Percentiles rank a stretch among this genome's conserved stretches.
Evolutionary conservation across 1,140 invertebrate genomes (phyloP).

Genomic region (Campoletis sonorensis): DNA sequence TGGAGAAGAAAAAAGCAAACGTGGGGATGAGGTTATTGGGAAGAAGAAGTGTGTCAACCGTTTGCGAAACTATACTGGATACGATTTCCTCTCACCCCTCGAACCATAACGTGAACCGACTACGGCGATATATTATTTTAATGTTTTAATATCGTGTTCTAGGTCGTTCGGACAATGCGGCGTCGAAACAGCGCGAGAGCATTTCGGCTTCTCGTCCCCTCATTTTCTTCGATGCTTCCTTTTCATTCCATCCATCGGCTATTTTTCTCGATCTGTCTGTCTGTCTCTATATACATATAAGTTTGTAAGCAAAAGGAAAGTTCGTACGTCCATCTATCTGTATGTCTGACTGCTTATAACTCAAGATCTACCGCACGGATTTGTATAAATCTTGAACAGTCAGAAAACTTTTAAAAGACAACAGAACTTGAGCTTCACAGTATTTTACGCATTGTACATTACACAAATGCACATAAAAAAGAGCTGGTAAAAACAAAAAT

Average conservation of each 20-base stretch:
- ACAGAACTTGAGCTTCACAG: too few relatives aligned
- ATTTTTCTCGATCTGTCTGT: not conserved
- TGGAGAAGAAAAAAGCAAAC: constrained; percentile 35
- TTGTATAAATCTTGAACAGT: too few relatives aligned
- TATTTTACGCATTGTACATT: too few relatives aligned
- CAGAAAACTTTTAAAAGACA: too few relatives aligned
- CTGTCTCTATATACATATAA: not conserved
- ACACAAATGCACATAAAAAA: too few relatives aligned
- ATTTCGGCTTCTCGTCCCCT: not conserved
- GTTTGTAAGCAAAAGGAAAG: not conserved
- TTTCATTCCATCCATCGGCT: not conserved
- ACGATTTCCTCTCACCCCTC: constrained; percentile 19
- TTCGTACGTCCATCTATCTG: too few relatives aligned
- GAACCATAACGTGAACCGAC: constrained; percentile 64
- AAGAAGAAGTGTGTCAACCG: constrained; percentile 65
- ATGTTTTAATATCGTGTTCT: constrained; percentile 77
- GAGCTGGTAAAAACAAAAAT: too few relatives aligned
- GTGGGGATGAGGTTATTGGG: constrained; percentile 60
- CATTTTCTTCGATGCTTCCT: not conserved
- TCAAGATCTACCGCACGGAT: too few relatives aligned
- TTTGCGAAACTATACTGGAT: constrained; percentile 51
- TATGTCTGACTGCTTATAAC: too few relatives aligned
- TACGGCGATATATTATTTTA: constrained; percentile 74
- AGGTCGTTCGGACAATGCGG: constrained; percentile 73
- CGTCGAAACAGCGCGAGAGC: constrained; percentile 55